Conservation (phyloP, 2,888 invertebrate species). For the Caenorhabditis zanzibari region DNA sequence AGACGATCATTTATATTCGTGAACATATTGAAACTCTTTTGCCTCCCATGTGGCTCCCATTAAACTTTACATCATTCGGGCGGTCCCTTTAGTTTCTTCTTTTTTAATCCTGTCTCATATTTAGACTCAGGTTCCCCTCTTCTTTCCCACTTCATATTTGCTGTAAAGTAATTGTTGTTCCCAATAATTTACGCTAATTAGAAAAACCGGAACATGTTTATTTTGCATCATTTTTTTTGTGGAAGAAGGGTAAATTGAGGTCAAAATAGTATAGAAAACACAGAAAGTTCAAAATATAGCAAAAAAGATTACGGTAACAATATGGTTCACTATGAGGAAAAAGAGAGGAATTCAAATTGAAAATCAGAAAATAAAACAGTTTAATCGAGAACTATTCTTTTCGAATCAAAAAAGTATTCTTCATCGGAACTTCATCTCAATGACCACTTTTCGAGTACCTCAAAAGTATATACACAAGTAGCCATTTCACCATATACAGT, state of each 20-base stretch:
- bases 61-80: conserved; percentile 32
- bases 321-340: background rate
- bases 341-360: background rate
- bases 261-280: background rate
- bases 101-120: conserved; percentile 3
- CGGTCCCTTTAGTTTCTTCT: conserved; percentile 14
- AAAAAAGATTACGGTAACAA: conserved; percentile 14
- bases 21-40: conserved; percentile 4
- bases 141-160: conserved; percentile 1
- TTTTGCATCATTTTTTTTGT: background rate
- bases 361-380: conserved; percentile 15
- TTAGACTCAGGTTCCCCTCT: conserved; percentile 2
- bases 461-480: conserved; percentile 28
- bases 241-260: background rate
- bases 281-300: background rate
- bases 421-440: conserved; percentile 33
- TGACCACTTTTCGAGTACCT: conserved; percentile 50
- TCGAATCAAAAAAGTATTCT: conserved; percentile 30
- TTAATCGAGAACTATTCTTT: conserved; percentile 16
- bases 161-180: conserved; percentile 46
- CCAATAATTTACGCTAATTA: conserved; percentile 52
- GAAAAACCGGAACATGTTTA: conserved; percentile 45
- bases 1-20: conserved; percentile 31
- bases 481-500: conserved; percentile 13
- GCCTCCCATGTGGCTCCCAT: conserved; percentile 31